Evolutionary conservation across 2,797 vertebrate species (phyloP), one percentile per base, ranked within the genome.

Genomic region (Cottoperca gobio): DNA sequence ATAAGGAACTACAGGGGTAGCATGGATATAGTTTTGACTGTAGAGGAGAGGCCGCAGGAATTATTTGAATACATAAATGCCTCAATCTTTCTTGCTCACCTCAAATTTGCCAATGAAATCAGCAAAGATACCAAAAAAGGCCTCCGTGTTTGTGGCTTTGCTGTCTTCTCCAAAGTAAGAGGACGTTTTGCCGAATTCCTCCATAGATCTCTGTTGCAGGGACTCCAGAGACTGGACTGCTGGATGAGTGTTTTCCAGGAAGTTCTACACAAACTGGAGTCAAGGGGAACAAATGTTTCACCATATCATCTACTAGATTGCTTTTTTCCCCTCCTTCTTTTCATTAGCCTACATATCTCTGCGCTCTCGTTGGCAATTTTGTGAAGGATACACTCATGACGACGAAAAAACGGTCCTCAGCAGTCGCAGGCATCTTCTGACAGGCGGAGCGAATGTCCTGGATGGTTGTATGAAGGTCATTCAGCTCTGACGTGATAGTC

Each of bases 41-140:
- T 35, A 46, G 4, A 59, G 1, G 11, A 64, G 11, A 33, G 46
- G 48, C 40, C 48, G 40, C 3, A 45, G 10, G 11, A n/a, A 46
- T n/a, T 55, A n/a, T 33, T 24, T 49, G 2, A 66, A 59, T 50
- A 9, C 57, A 40, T 48, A 4, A 70, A 46, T 12, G 0, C 5
- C 17, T 64, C 8, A 40, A 62, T 70, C 8, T 24, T 46, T 26
- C 12, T 31, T 50, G 2, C 95, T 95, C 84, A 97, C 98, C 96
- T 99, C 97, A 76, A 99, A 99, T 88, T 98, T 99, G 91, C 85
- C 93, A 70, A 97, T 96, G 86, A 99, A 99, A 63, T 99, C 97
- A 0, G 96, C 90, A 76, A 99, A 99, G 82, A 99, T 99, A 67
- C 97, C 97, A 21, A 99, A 99, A 93, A 99, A 99, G 33, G 95